Evolutionary conservation across 2,113 vertebrate genomes (phyloP).

Genomic region (Otus sunia): DNA sequence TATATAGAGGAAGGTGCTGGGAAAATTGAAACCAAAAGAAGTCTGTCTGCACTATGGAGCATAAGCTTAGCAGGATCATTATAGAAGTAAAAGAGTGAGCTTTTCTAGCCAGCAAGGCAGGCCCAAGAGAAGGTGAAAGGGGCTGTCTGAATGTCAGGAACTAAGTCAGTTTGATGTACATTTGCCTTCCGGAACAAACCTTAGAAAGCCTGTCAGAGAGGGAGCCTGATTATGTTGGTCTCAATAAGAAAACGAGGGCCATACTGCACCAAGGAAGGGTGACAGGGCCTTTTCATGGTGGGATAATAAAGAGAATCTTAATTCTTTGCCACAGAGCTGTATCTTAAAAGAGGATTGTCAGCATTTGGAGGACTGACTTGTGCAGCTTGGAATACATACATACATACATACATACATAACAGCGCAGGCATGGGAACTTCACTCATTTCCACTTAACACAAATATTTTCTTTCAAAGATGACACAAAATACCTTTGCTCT

Average conservation of each 20-base stretch:
- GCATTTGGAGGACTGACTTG: not conserved
- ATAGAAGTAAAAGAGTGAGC: not conserved
- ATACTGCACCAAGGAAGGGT: not conserved
- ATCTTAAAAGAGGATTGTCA: not conserved
- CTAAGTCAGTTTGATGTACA: not conserved
- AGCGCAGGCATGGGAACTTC: not conserved
- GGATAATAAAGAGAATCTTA: not conserved
- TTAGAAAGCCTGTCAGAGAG: not conserved
- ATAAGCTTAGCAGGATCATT: not conserved
- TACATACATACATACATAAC: not conserved
- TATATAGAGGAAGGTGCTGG: not conserved
- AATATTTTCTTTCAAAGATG: not conserved
- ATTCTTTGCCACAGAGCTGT: not conserved
- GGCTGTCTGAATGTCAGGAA: not conserved
- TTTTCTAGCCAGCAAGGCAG: not conserved
- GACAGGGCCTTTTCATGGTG: not conserved
- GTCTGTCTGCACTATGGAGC: accelerated
- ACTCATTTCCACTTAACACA: not conserved
- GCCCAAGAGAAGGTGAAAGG: not conserved
- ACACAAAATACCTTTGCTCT: not conserved
- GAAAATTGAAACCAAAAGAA: not conserved
- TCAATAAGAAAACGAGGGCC: not conserved
- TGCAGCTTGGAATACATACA: not conserved
- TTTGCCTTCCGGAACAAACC: not conserved
- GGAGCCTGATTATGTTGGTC: not conserved